Conservation (phyloP, 2,888 invertebrate species). For the Taphrorychus bicolor region DNA sequence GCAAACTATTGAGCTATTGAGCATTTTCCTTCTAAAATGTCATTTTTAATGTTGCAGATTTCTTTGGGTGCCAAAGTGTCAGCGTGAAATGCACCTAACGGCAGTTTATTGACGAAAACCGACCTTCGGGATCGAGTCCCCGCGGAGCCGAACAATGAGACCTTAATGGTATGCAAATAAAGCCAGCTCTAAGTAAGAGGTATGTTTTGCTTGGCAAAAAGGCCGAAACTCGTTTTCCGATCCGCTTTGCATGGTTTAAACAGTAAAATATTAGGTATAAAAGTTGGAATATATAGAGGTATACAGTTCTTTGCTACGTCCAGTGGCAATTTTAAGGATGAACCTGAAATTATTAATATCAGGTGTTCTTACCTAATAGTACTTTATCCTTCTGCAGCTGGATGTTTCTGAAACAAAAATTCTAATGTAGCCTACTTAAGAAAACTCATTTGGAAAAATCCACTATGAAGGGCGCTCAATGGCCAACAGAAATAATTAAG, state of each 20-base stretch:
- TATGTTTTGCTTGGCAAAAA: background rate
- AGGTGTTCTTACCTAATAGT: too few species aligned
- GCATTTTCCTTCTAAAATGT: background rate
- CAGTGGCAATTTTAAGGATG: too few species aligned
- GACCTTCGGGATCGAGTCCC: background rate
- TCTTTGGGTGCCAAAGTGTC: background rate
- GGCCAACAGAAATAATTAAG: too few species aligned
- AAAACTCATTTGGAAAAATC: too few species aligned
- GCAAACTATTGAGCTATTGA: too few species aligned
- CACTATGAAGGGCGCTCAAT: too few species aligned
- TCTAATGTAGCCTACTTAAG: too few species aligned
- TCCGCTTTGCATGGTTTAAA: background rate
- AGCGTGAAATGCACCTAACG: background rate
- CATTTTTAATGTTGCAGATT: background rate
- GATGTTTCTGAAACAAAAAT: too few species aligned
- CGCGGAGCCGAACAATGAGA: conserved; percentile 1
- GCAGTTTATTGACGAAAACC: background rate
- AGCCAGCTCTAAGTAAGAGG: background rate
- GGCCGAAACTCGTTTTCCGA: background rate
- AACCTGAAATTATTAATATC: too few species aligned
- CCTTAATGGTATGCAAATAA: conserved; percentile 10
- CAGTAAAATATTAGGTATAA: background rate
- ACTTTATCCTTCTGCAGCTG: too few species aligned
- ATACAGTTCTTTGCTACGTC: too few species aligned
- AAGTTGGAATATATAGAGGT: background rate